Evolutionary conservation across 1,140 invertebrate genomes (phyloP).

Genomic region (Cardiocondyla obscurior): DNA sequence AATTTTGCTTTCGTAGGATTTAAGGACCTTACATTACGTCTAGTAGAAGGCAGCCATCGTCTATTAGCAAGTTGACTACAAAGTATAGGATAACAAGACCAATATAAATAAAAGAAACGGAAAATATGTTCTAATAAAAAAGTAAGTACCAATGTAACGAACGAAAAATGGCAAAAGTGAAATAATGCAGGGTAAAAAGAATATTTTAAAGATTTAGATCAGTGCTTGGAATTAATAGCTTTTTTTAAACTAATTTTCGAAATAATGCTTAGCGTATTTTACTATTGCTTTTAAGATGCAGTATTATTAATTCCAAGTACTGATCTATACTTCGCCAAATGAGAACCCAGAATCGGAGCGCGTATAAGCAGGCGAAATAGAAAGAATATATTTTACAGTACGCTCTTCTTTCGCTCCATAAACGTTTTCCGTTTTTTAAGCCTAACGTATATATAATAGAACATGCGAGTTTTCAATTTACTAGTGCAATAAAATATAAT

Average conservation of each 20-base stretch:
- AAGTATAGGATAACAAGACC: conserved; percentile 67
- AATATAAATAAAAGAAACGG: conserved; percentile 62
- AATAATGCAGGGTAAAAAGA: background rate
- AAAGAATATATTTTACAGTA: too few relatives aligned
- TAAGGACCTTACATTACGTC: conserved; percentile 70
- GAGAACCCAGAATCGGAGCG: too few relatives aligned
- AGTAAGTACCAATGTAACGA: conserved; percentile 4
- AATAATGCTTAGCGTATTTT: too few relatives aligned
- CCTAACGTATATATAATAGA: too few relatives aligned
- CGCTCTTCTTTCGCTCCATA: too few relatives aligned
- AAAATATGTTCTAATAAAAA: conserved; percentile 7
- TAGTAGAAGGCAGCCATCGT: conserved; percentile 70
- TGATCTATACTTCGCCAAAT: too few relatives aligned
- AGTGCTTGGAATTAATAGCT: too few relatives aligned
- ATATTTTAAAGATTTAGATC: background rate
- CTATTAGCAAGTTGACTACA: conserved; percentile 76
- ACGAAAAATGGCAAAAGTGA: background rate
- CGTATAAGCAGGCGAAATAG: too few relatives aligned
- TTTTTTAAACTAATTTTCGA: too few relatives aligned
- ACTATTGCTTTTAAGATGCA: too few relatives aligned
- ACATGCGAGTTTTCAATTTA: conserved; percentile 8
- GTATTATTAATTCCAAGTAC: too few relatives aligned
- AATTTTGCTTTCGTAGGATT: conserved; percentile 55
- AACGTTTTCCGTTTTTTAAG: too few relatives aligned
- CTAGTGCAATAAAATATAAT: background rate